phyloP scores from a whole-genome alignment of 2,888 invertebrate species.

The Teinopalpus imperialis region DNA sequence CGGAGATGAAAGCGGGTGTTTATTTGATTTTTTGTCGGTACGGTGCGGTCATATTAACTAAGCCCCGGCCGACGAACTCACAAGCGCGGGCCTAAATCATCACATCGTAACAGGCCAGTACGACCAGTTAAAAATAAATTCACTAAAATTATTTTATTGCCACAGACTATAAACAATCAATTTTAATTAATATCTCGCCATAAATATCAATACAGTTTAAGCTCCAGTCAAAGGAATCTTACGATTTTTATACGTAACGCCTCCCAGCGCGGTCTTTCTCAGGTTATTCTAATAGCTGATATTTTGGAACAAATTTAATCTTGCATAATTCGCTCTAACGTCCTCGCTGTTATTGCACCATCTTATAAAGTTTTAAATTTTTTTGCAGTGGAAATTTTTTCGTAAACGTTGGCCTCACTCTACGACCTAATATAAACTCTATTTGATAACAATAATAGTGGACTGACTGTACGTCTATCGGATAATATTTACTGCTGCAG shows the following conservation, averaged over 20 bases:
- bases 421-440: conserved; percentile 26
- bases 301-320: conserved; percentile 10
- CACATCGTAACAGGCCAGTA: conserved; percentile 45
- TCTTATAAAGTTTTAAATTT: background rate
- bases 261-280: conserved; percentile 37
- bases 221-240: background rate
- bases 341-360: conserved; percentile 10
- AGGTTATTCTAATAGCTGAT: conserved; percentile 4
- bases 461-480: conserved; percentile 54
- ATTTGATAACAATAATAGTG: conserved; percentile 52
- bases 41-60: conserved; percentile 61
- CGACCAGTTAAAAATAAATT: conserved; percentile 28
- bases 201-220: conserved; percentile 1
- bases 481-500: conserved; percentile 72
- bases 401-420: background rate
- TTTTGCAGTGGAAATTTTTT: conserved; percentile 5
- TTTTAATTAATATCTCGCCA: background rate
- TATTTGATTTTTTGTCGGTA: conserved; percentile 72
- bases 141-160: conserved; percentile 12
- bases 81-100: conserved; percentile 40
- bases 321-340: conserved; percentile 1
- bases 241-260: conserved; percentile 19
- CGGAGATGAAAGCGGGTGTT: conserved; percentile 76
- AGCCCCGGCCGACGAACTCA: conserved; percentile 52
- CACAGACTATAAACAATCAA: conserved; percentile 6